Conservation (phyloP, 2,888 invertebrate species). For the Schizotus pectinicornis region DNA sequence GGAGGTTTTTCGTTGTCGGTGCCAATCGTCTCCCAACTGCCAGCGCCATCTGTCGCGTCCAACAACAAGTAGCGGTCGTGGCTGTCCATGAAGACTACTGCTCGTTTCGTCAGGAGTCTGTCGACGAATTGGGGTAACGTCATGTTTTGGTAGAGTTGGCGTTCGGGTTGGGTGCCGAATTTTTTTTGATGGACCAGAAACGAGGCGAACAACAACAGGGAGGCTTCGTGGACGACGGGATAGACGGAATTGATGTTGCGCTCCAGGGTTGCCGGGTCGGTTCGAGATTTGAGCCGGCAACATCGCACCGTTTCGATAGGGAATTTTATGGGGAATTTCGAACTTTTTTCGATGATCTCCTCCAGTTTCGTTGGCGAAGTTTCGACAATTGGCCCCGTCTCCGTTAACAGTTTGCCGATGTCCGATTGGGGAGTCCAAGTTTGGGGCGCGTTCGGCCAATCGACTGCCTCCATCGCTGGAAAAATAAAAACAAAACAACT, state of each 20-base stretch:
- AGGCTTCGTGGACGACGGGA: conserved; percentile 71
- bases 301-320: conserved; percentile 11
- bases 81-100: conserved; percentile 61
- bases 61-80: conserved; percentile 62
- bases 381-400: too few species aligned
- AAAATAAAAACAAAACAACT: too few species aligned
- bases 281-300: neutral
- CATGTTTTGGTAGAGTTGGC: conserved; percentile 65
- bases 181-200: conserved; percentile 68
- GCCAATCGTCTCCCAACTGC: conserved; percentile 67
- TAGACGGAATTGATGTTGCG: conserved; percentile 62
- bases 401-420: too few species aligned
- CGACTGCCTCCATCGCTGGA: too few species aligned
- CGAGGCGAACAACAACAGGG: conserved; percentile 65
- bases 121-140: conserved; percentile 64
- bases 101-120: conserved; percentile 64
- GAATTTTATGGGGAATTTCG: neutral
- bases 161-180: conserved; percentile 28
- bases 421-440: too few species aligned
- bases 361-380: too few species aligned
- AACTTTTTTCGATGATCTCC: too few species aligned
- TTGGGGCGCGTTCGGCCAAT: too few species aligned
- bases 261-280: conserved; percentile 28
- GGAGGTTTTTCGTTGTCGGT: conserved; percentile 63
- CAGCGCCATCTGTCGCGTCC: conserved; percentile 59